Base-by-base conservation (phyloP, 2,888 invertebrate species). In the Venusia cambrica region DNA sequence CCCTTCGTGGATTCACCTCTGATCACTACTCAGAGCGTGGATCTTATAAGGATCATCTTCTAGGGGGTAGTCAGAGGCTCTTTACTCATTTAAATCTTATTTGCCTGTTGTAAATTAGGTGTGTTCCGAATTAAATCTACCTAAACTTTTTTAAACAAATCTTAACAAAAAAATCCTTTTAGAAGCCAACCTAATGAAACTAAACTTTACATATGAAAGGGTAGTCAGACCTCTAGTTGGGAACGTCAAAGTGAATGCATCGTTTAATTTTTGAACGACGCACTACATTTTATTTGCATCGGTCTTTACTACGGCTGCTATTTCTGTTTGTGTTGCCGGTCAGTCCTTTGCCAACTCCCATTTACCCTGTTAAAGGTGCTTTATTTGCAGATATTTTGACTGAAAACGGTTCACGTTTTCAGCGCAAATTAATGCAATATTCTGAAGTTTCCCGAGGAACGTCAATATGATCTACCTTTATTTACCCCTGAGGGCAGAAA, bases 211-310 rank as follows among this genome's bases (percentile, higher is more conserved):
- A 38, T 18, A 25, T 21, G 11, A 36, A 14, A 38, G 16, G n/a
- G 26, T 12, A 26, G 28, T 22, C 5, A 19, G 8, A 15, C 26
- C 24, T 27, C 26, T 28, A 28, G 25, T 20, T 38, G 24, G 14
- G 6, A 9, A 14, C 24, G 15, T 34, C 45, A 45, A 48, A 48
- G 43, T 27, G 20, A 41, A 27, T 27, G 29, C 28, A 7, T 24
- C 29, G 33, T 32, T 21, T 40, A 35, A 26, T 38, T 45, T 43
- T 36, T 38, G 38, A 38, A 39, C 30, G 30, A 29, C 29, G 32
- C 31, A 42, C 49, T 38, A 45, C 45, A 51, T 44, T 61, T 55
- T 62, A 48, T 65, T 66, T 68, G 50, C 59, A 43, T 33, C 51
- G 51, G 47, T 52, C 62, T 68, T 33, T 41, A 54, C 51, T 29